Evolutionary conservation across 1,140 invertebrate species (phyloP).

Genomic region (Spodoptera litura): DNA sequence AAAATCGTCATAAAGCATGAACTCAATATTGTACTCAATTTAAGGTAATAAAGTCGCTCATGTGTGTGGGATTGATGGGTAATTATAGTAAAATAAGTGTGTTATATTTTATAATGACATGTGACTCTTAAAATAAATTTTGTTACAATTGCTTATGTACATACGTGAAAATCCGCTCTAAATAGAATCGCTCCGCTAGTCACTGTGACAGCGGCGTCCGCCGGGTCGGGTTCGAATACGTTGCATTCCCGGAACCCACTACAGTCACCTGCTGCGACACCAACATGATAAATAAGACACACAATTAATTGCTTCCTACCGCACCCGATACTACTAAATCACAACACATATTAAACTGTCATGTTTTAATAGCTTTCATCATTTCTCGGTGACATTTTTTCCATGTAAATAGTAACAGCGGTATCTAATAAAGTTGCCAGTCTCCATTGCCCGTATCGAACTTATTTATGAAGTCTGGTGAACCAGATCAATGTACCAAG

Average conservation of each 20-base stretch:
- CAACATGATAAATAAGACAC: constrained; percentile 78
- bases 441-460: constrained; percentile 62
- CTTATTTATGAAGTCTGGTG: constrained; percentile 68
- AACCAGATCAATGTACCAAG: constrained; percentile 73
- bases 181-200: constrained; percentile 22
- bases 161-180: too few relatives aligned
- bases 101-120: too few relatives aligned
- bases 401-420: constrained; percentile 51
- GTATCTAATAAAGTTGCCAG: constrained; percentile 67
- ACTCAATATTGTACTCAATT: too few relatives aligned
- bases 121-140: too few relatives aligned
- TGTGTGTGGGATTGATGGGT: too few relatives aligned
- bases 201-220: background rate
- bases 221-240: constrained; percentile 11
- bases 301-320: constrained; percentile 81
- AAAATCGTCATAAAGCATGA: too few relatives aligned
- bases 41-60: too few relatives aligned
- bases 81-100: too few relatives aligned
- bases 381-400: constrained; percentile 63
- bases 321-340: constrained; percentile 71
- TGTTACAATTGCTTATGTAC: too few relatives aligned
- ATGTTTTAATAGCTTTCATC: constrained; percentile 71
- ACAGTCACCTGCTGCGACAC: constrained; percentile 77
- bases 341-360: constrained; percentile 71
- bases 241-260: constrained; percentile 72